Conservation (phyloP, 2,797 vertebrate species). For the Spondyliosoma cantharus region DNA sequence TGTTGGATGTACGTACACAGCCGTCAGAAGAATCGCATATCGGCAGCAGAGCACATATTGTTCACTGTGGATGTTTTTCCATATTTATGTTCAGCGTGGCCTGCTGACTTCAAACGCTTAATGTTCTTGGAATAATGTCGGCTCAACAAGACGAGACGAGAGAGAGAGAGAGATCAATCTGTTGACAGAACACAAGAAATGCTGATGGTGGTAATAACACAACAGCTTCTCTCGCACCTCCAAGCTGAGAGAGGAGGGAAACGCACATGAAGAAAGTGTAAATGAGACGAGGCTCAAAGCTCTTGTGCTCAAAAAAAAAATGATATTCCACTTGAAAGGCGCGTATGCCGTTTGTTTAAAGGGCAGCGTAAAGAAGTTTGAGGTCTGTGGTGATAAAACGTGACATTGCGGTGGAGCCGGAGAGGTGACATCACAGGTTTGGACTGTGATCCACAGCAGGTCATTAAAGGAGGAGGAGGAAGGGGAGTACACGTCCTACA, state of each 20-base stretch:
- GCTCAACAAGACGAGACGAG: conserved; percentile 23
- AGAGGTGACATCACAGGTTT: conserved; percentile 62
- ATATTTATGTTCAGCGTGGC: neutral
- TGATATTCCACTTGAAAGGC: neutral
- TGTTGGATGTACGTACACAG: neutral
- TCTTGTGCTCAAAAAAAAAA: conserved; percentile 22
- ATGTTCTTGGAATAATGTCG: conserved; percentile 42
- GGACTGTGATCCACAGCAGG: conserved; percentile 59
- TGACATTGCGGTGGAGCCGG: conserved; percentile 5
- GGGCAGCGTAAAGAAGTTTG: conserved; percentile 19
- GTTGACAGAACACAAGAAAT: conserved; percentile 53
- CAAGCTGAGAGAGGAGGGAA: conserved; percentile 5
- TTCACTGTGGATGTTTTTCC: neutral
- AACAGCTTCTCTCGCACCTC: conserved; percentile 22
- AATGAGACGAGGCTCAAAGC: neutral
- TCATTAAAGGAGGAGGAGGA: conserved; percentile 44
- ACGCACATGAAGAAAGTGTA: neutral
- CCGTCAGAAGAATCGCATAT: neutral
- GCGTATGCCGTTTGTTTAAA: neutral
- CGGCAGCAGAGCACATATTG: neutral
- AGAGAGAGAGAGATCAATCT: conserved; percentile 10
- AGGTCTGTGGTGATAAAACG: conserved; percentile 14
- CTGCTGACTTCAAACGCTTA: conserved; percentile 35
- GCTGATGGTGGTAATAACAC: conserved; percentile 26
- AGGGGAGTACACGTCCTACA: conserved; percentile 22